A percentile compares a stretch with the other conserved stretches of the same genome.
Conservation (phyloP, 2,888 invertebrate species). For the Drosophila nigritarsus region DNA sequence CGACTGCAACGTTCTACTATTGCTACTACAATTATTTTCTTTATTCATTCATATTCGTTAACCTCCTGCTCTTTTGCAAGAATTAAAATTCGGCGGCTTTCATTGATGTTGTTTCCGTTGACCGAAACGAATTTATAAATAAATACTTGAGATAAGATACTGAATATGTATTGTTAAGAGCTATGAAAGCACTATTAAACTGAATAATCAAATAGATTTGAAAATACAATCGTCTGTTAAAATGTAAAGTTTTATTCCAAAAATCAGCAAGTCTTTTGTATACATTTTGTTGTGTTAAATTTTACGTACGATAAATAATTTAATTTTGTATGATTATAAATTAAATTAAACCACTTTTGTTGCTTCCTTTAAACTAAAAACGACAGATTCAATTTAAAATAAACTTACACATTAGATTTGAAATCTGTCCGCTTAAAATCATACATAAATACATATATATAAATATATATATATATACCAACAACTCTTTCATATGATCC, state of each 20-base stretch:
- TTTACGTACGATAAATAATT: constrained; percentile 32
- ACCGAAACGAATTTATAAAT: neutral
- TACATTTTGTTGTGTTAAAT: constrained; percentile 38
- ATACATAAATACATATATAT: constrained; percentile 10
- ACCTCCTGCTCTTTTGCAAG: neutral
- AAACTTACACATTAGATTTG: constrained; percentile 49
- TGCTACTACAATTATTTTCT: neutral
- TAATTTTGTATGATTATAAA: constrained; percentile 27
- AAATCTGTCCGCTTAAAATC: constrained; percentile 51
- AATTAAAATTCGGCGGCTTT: neutral
- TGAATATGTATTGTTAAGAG: neutral
- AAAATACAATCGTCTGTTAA: constrained; percentile 29
- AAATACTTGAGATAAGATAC: constrained; percentile 1
- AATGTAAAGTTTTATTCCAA: constrained; percentile 70
- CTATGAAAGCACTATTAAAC: neutral
- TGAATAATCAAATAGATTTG: neutral
- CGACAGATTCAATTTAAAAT: constrained; percentile 19
- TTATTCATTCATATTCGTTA: too few relatives aligned
- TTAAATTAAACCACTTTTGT: constrained; percentile 54
- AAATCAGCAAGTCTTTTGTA: constrained; percentile 55
- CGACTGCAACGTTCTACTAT: neutral
- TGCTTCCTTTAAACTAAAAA: constrained; percentile 26
- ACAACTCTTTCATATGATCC: constrained; percentile 24
- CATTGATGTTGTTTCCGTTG: neutral
- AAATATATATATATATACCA: constrained; percentile 4